These are phyloP conservation scores for Stichopus horrens DNA, from an alignment of 53 echinoderm and acorn worm species.

Conservation along the genomic window DNA sequence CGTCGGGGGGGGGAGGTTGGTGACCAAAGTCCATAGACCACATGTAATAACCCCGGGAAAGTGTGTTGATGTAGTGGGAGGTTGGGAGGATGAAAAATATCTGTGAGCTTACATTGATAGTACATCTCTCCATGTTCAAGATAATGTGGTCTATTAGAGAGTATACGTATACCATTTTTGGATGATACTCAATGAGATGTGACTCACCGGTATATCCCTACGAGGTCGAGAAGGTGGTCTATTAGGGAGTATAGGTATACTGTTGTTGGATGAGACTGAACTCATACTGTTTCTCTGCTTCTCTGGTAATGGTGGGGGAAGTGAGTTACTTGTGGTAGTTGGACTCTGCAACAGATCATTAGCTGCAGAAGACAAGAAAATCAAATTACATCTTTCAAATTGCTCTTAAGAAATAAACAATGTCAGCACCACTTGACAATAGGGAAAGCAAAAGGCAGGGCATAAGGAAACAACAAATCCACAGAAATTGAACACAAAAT, in stretches of 20 bases:
- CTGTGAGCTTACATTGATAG: background rate
- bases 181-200: background rate
- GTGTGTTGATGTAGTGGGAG: no score
- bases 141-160: conserved; percentile 75
- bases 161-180: conserved; percentile 52
- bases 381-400: background rate
- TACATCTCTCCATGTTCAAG: conserved; percentile 8
- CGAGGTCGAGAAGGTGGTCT: conserved; percentile 77
- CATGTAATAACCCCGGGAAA: no score
- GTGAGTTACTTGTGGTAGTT: conserved; percentile 71
- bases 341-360: conserved; percentile 89
- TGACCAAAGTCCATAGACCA: no score
- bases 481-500: no score
- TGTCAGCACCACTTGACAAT: no score
- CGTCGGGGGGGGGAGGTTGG: no score
- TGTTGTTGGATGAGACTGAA: conserved; percentile 50
- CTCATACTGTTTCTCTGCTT: conserved; percentile 88
- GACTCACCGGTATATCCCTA: conserved; percentile 79
- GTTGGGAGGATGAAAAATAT: no score
- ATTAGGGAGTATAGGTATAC: conserved; percentile 68
- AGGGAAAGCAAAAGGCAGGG: no score
- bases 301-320: conserved; percentile 90
- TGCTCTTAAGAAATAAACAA: no score
- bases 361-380: conserved; percentile 38
- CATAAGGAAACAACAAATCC: no score